Conservation (phyloP, 2,113 vertebrate genomes). For the Emydocephalus ijimae region DNA sequence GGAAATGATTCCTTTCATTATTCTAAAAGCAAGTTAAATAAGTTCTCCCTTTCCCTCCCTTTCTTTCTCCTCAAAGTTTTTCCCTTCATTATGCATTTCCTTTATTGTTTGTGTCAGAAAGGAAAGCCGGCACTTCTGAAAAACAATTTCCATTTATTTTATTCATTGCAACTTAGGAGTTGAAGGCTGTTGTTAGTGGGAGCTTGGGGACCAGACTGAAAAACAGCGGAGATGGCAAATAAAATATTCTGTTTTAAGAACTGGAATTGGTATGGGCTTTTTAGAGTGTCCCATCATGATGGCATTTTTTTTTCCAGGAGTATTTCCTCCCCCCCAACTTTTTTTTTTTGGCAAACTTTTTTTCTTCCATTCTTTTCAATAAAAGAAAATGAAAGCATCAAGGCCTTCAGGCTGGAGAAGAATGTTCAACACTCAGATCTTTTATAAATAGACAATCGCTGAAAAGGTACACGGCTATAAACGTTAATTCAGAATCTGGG, state of each 20-base stretch:
- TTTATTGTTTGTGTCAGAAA: background rate
- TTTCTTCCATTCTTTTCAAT: background rate
- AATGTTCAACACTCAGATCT: background rate
- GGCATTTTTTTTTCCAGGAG: background rate
- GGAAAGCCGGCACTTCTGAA: background rate
- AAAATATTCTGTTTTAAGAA: constrained; percentile 18
- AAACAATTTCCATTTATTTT: constrained; percentile 10
- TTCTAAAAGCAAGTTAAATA: background rate
- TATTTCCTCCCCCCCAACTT: background rate
- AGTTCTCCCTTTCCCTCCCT: background rate
- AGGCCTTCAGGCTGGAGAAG: background rate
- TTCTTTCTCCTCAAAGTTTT: background rate
- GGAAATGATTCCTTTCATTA: background rate
- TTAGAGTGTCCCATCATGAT: background rate
- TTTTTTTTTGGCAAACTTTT: background rate
- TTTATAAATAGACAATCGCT: background rate
- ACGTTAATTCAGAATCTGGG: background rate
- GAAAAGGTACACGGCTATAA: background rate
- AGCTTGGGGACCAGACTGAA: background rate
- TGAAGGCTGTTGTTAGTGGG: background rate
- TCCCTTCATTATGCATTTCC: background rate
- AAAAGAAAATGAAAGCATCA: background rate
- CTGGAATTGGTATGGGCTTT: constrained; percentile 1
- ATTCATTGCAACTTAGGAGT: background rate
- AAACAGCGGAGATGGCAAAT: constrained; percentile 1